Evolutionary conservation across 2,113 vertebrate species (phyloP).

Genomic region (Antidorcas marsupialis): DNA sequence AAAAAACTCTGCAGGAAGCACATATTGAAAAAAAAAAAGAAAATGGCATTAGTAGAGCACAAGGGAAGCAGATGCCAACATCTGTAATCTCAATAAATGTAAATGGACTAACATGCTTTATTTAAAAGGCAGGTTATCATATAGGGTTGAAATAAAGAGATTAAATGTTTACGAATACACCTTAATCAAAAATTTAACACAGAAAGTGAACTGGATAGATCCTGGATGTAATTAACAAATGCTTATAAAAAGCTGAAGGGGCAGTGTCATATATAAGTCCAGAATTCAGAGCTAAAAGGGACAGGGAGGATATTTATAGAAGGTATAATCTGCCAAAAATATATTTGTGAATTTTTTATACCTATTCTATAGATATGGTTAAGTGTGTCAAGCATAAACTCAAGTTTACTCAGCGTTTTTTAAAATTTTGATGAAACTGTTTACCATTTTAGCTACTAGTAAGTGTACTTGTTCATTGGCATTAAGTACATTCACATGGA

Average conservation of each 20-base stretch:
- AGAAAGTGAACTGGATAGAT: neutral
- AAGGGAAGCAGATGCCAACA: neutral
- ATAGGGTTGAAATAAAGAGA: neutral
- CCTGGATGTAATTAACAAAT: neutral
- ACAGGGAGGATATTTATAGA: neutral
- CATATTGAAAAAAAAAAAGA: neutral
- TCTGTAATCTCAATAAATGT: neutral
- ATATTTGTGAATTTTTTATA: neutral
- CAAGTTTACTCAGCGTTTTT: neutral
- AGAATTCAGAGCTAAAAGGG: neutral
- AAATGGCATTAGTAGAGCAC: neutral
- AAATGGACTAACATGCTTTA: neutral
- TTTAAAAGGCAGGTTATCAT: neutral
- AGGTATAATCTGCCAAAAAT: neutral
- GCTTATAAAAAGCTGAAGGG: neutral
- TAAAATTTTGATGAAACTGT: neutral
- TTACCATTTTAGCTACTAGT: neutral
- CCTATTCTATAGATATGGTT: neutral
- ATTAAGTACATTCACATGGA: neutral
- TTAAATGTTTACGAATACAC: constrained; percentile 2
- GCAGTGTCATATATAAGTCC: neutral
- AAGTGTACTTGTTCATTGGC: neutral
- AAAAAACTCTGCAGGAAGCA: neutral
- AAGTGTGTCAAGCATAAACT: neutral
- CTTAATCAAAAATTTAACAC: neutral